Base-by-base conservation (phyloP, 2,888 invertebrate species). In the Lasius platythorax region DNA sequence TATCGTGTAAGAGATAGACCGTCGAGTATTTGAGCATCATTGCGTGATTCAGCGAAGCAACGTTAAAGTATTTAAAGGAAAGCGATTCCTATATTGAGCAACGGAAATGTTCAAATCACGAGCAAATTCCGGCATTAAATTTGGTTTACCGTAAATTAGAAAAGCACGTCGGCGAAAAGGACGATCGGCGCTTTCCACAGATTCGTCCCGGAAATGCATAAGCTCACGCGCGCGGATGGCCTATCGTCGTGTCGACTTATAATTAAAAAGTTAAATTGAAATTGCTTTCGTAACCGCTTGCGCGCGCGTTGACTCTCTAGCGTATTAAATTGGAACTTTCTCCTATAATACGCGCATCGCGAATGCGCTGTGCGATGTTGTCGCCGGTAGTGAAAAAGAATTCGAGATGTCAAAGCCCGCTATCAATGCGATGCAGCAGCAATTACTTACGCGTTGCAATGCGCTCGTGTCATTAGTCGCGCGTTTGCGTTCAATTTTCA, bases 231-330 rank as follows among this genome's bases (percentile, higher is more conserved):
- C n/a, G 70, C 50, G 66, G 75, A 67, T 85, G 84, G 83, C 79
- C 84, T 81, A 84, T 86, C 88, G 73, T 83, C 64, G 85, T 70
- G 89, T 88, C 89, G 87, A 88, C 88, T 89, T 89, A 88, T 86
- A 90, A 90, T 90, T 90, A 90, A 90, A 90, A 90, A 90, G 89
- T 90, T 90, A 90, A 90, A 90, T 89, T 90, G 89, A 90, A 88
- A 89, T 89, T 88, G 89, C 88, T 86, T 70, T 73, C 58, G 84
- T 81, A 83, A 85, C 82, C 83, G 56, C 66, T 40, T 37, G 46
- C 72, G 58, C 72, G 37, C 63, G 58, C 75, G 53, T n/a, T 30
- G 53, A 28, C 43, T 66, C 23, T 50, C 23, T 50, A 53, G 63
- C 67, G 76, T 66, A 85, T 89, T 88, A 88, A 87, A 84, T 87